A percentile compares a stretch with the other conserved stretches of the same genome.
phyloP scores from a whole-genome alignment of 2,797 vertebrate species.

The Taenioides sp. region DNA sequence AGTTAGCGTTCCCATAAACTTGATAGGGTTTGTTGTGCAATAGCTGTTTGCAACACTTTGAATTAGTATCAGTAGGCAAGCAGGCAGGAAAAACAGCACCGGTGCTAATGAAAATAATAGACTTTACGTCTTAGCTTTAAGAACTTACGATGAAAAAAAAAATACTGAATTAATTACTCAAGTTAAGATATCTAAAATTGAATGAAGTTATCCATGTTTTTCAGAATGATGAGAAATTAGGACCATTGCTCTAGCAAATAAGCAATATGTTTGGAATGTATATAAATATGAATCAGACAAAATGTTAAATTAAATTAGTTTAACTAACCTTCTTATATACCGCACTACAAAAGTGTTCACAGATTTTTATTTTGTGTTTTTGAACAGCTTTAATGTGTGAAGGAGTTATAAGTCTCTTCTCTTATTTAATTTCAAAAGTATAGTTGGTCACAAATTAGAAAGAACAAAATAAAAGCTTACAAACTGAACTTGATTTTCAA shows the following conservation, averaged over 20 bases:
- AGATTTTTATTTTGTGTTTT: not conserved
- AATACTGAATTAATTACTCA: too few relatives aligned
- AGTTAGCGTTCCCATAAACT: conserved; percentile 9
- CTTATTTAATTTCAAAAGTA: not conserved
- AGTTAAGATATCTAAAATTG: too few relatives aligned
- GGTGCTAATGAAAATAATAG: not conserved
- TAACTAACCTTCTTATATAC: not conserved
- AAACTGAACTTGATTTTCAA: not conserved
- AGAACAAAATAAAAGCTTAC: not conserved
- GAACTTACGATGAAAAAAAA: too few relatives aligned
- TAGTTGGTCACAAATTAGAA: not conserved
- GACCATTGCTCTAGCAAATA: too few relatives aligned
- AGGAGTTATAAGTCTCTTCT: not conserved
- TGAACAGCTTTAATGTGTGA: not conserved
- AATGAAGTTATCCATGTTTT: too few relatives aligned
- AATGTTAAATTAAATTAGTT: not conserved
- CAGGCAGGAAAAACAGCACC: not conserved
- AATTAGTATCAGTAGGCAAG: not conserved
- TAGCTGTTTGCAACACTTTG: conserved; percentile 2
- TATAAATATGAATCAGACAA: not conserved
- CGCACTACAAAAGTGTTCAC: not conserved
- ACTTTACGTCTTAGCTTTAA: not conserved
- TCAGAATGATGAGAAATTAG: too few relatives aligned
- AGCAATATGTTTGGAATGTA: too few relatives aligned
- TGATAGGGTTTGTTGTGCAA: not conserved